Base-by-base conservation (phyloP, 2,113 vertebrate genomes). In the Apodemus sylvaticus region DNA sequence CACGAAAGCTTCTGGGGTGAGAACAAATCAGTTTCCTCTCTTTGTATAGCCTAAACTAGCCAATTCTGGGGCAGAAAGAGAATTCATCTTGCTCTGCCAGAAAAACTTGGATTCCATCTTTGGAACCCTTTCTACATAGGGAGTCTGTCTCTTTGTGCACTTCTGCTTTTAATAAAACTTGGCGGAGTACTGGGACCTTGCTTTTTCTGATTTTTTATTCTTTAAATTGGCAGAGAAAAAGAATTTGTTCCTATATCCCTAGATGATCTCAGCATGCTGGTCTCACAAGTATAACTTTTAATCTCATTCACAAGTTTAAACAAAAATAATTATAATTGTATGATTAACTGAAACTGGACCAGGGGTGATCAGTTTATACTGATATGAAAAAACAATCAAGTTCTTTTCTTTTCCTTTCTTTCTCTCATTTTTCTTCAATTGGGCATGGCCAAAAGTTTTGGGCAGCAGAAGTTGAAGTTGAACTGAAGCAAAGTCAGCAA, bases 291-390 rank as follows among this genome's bases (percentile, higher is more conserved):
- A 22, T 86, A 36, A 86, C 55, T 10, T 4, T 64, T 64, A 20
- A 34, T 60, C 2, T 9, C 48, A 96, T 20, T 13, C 20, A 68
- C 94, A 60, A 55, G 14, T 71, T 95, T 73, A 76, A 95, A 34
- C 9, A 76, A 42, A 94, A 93, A 83, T 58, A 58, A 79, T 36
- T 60, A 87, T 90, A 95, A 96, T 89, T 94, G 91, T 3, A 58
- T 6, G 89, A 86, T 66, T 94, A 92, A 92, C 87, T 90, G 66
- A 62, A 86, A 94, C 14, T 77, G 51, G 26, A 62, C 58, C 11
- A 22, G 91, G 48, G 24, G 36, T 79, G n/a, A 53, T 26, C n/a
- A 87, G 88, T 73, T 92, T 34, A 95, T 36, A 94, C 48, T 45
- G 24, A 8, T 51, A 39, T 53, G 76, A 89, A 93, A 74, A 83